Evolutionary conservation across 2,888 invertebrate genomes (phyloP), one percentile per base, ranked within the genome.

Genomic region (Pimpla rufipes): DNA sequence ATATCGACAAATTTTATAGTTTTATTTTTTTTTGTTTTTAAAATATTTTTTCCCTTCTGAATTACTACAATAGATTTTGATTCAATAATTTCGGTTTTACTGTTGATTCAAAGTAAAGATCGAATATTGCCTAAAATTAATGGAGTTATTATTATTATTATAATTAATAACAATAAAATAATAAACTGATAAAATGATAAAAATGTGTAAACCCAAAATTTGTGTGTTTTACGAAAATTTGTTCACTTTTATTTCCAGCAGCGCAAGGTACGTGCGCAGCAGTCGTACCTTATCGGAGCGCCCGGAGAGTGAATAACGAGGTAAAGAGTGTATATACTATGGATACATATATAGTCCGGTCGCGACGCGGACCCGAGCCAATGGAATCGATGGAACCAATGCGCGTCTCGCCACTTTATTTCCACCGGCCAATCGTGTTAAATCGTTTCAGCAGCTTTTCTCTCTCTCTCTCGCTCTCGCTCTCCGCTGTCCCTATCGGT

Each of bases 321-420:
- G 57, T 13, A 57, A 57, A 57, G 59, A 59, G 59, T n/a, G 7
- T 21, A 62, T 62, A 64, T 74, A 64, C 50, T 37, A 21, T 29
- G 18, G 35, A 11, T 11, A 52, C 35, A 52, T 74, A 59, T 62
- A 70, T 52, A 70, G 59, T 79, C 59, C 42, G 35, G 75, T 86
- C 87, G 88, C 87, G 86, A 87, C 83, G 85, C 79, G 87, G 81
- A 67, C 57, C 47, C 79, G 85, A 89, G 91, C 91, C 92, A 92
- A 92, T 92, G 90, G 90, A 92, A 90, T 91, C 92, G 91, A 93
- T 93, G 90, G 92, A 92, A 91, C 93, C 93, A 91, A 93, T 93
- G 91, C 92, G 91, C 91, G 90, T 90, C 91, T 90, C 90, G 90
- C 91, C 90, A 90, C 90, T 92, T 90, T 91, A 92, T 92, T 91